phyloP scores from a whole-genome alignment of 2,797 vertebrate genomes.

The Phoeniculus purpureus region DNA sequence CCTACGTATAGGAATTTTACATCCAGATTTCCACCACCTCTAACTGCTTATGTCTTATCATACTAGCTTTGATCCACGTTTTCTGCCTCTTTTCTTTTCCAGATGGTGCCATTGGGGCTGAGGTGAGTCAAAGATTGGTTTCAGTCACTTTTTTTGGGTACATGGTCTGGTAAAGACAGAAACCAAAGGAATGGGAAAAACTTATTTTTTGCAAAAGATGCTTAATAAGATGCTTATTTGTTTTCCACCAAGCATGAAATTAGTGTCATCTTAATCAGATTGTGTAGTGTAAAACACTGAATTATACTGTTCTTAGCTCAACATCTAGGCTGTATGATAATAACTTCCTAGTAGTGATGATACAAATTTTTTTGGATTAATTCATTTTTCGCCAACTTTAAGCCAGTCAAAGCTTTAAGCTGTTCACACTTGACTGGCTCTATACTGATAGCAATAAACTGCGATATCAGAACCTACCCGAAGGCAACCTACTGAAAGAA shows the following conservation, averaged over 20 bases:
- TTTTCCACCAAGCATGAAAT: background rate
- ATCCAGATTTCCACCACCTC: background rate
- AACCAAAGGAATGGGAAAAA: background rate
- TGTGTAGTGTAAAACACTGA: background rate
- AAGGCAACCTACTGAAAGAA: background rate
- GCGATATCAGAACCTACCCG: background rate
- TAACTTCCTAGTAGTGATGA: background rate
- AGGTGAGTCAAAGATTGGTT: constrained; percentile 53
- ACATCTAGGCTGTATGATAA: background rate
- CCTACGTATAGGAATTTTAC: background rate
- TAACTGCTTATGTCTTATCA: background rate
- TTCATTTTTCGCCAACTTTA: background rate
- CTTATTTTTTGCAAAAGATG: background rate
- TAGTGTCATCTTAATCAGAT: background rate
- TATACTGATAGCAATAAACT: background rate
- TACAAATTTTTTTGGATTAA: background rate
- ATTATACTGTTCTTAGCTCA: background rate
- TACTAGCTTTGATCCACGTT: background rate
- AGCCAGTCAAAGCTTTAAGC: background rate
- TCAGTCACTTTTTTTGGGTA: background rate
- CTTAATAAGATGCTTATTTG: background rate
- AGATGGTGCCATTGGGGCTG: constrained; percentile 54
- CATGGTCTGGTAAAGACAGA: background rate
- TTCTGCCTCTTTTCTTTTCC: constrained; percentile 28
- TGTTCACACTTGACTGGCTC: background rate